Evolutionary conservation across 2,797 vertebrate genomes (phyloP), one percentile per base, ranked within the genome.

Genomic region (Decapterus maruadsi): DNA sequence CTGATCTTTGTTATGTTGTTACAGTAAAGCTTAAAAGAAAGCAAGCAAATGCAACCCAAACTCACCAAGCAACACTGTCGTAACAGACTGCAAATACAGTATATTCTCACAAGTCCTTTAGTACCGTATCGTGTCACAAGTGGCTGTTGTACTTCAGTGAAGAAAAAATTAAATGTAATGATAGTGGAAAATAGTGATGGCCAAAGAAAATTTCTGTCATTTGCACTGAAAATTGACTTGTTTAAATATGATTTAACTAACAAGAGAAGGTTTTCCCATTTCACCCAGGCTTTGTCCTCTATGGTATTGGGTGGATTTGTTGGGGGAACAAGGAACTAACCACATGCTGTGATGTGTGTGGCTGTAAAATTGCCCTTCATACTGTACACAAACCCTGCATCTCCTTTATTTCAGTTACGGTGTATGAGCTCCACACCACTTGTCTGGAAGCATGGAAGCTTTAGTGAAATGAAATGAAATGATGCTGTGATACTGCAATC

Each of bases 71-170:
- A 17, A 16, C 46, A 53, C 45, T 40, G 51, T 45, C 31, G 29
- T 26, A 22, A 40, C 50, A 53, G 20, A 64, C 54, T 12, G 43
- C 31, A 45, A 19, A 40, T 77, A 66, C n/a, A n/a, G n/a, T 77
- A 4, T 29, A 79, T 78, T 48, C 13, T 31, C 26, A 74, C 68
- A 75, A 65, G 67, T 65, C 43, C 45, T 72, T 81, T 55, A 72
- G 53, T 51, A 29, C 45, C 51, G 31, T 57, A 34, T 53, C 34
- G 38, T 16, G 17, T 50, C 1, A 2, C 72, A 34, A 34, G 31
- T 34, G 31, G 31, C 31, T 34, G 31, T 34, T 26, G 26, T 34
- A 34, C 31, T 34, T 34, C 31, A 34, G 31, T 34, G 31, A 34
- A 6, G 31, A 5, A 34, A 34, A 34, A 34, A 26, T 1, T 26